Evolutionary conservation across 2,888 invertebrate species (phyloP), one percentile per base, ranked within the genome.

Genomic region (Ischnus inquisitorius): DNA sequence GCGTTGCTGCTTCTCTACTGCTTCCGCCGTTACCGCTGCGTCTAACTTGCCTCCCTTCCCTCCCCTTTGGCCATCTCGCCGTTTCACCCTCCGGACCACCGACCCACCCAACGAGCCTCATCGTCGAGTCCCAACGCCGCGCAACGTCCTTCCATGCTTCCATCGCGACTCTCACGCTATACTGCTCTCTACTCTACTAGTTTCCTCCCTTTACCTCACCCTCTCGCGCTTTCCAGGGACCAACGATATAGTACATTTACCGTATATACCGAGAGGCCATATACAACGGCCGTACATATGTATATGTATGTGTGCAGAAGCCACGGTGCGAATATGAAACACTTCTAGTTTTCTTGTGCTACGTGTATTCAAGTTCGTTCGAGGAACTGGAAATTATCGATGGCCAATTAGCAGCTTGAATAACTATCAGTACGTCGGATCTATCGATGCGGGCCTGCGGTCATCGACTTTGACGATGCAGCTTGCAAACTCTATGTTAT

Each of bases 21-120:
- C 72, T 68, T 67, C 68, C 71, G 71, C 79, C 76, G 69, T 79
- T 83, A 48, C 83, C 62, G 79, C 83, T 83, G 83, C 79, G 83
- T 83, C 83, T 83, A 83, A 83, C 85, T 85, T 83, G 85, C 80
- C 65, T 75, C 51, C 72, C n/a, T 51, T 41, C 51, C 19, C 51
- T 10, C 71, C 77, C 77, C 72, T 83, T 43, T 76, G 83, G 85
- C 76, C 85, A 82, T 83, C 82, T 76, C 81, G 82, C 74, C 76
- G 80, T 82, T 82, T 79, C 79, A 85, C 82, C 79, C 85, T 82
- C 78, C 81, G 68, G 75, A 69, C 65, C 83, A 51, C 54, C 79
- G 46, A 41, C 43, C 69, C 48, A 64, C 76, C 75, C 79, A 34
- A 19, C 65, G 54, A 57, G 46, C 39, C 67, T 68, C 62, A 64